phyloP scores from a whole-genome alignment of 2,113 vertebrate species.

The Zosterops borbonicus region DNA sequence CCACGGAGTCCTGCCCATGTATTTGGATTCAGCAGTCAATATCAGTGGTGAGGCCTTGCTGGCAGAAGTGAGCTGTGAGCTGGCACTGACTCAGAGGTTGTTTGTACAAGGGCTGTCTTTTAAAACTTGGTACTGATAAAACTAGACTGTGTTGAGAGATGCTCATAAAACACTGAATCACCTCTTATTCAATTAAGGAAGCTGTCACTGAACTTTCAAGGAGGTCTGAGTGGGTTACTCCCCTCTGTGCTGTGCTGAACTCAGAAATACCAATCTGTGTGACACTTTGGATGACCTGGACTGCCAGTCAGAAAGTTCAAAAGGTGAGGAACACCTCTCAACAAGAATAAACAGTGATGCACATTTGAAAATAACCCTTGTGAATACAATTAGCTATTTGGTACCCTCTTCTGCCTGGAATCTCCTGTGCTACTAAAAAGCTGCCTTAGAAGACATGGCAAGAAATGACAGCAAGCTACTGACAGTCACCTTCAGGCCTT shows the following conservation, averaged over 20 bases:
- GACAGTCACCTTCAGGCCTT: not conserved
- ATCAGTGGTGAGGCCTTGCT: not conserved
- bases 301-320: not conserved
- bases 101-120: conserved; percentile 41
- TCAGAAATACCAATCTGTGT: not conserved
- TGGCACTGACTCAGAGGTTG: not conserved
- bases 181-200: conserved; percentile 11
- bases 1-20: not conserved
- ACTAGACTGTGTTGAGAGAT: conserved; percentile 48
- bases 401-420: conserved; percentile 32
- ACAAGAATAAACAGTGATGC: not conserved
- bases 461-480: conserved; percentile 31
- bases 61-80: not conserved
- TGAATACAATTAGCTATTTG: not conserved
- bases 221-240: not conserved
- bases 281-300: not conserved
- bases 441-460: not conserved
- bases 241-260: not conserved
- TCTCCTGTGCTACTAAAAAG: conserved; percentile 17
- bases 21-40: not conserved
- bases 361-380: conserved; percentile 42
- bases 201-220: not conserved
- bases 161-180: not conserved
- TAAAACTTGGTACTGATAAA: conserved; percentile 55
- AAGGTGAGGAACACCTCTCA: conserved; percentile 32